Evolutionary conservation across 2,113 vertebrate genomes (phyloP).

Genomic region (Nycticorax nycticorax): DNA sequence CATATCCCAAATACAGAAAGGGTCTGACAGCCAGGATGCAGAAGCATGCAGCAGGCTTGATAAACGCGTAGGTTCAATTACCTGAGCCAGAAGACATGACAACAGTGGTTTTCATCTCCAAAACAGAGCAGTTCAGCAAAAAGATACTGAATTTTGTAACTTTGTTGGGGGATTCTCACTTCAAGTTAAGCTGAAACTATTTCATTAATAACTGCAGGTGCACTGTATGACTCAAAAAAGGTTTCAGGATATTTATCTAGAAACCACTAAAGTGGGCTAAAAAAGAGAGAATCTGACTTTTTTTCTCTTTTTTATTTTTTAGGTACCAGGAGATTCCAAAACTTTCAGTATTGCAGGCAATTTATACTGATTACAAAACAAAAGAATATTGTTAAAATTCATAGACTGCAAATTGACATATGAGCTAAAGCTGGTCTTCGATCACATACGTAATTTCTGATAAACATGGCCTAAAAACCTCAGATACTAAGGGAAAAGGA

Average conservation of each 20-base stretch:
- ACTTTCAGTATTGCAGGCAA: neutral
- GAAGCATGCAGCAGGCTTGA: accelerated
- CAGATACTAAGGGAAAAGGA: neutral
- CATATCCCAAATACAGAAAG: neutral
- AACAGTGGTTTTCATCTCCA: neutral
- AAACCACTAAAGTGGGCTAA: neutral
- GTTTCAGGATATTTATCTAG: neutral
- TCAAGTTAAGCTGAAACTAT: neutral
- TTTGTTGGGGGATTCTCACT: neutral
- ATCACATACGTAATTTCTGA: neutral
- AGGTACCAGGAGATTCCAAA: neutral
- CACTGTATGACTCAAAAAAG: neutral
- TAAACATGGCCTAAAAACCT: neutral
- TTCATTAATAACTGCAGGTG: neutral
- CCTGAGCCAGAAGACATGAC: neutral
- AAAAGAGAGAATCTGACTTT: neutral
- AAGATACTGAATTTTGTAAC: neutral
- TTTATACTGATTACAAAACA: neutral
- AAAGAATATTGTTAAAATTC: neutral
- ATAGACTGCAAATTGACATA: neutral
- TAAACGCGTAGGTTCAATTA: neutral
- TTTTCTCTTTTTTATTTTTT: neutral
- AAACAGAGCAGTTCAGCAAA: neutral
- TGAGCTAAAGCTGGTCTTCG: neutral
- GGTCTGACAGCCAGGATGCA: neutral